A percentile compares a stretch with the other conserved stretches of the same genome.
phyloP scores from a whole-genome alignment of 1,140 invertebrate species.

The Matsumurasca onukii region DNA sequence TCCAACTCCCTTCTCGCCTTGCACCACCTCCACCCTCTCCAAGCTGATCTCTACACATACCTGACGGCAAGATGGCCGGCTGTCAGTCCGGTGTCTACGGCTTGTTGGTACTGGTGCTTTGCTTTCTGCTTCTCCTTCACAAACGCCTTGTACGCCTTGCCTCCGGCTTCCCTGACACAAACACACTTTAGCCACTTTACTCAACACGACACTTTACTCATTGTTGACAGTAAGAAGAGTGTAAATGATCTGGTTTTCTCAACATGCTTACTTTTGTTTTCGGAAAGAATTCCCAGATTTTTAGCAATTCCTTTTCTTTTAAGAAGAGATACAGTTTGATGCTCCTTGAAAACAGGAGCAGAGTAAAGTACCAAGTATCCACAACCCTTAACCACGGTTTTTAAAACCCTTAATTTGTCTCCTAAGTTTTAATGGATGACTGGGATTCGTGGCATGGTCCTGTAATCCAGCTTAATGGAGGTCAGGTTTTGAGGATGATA shows the following conservation, averaged over 20 bases:
- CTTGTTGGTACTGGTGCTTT: constrained; percentile 60
- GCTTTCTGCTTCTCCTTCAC: constrained; percentile 64
- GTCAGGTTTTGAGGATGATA: no score
- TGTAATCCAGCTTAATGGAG: no score
- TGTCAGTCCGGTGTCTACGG: constrained; percentile 57
- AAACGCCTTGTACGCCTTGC: constrained; percentile 54
- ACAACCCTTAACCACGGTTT: no score
- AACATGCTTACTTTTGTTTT: not conserved
- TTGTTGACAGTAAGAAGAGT: not conserved
- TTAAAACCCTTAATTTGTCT: no score
- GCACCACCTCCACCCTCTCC: no score
- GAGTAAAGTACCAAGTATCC: not conserved
- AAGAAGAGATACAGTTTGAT: not conserved
- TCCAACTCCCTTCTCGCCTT: no score
- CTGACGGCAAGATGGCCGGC: constrained; percentile 59
- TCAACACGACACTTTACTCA: no score
- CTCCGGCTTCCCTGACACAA: constrained; percentile 52
- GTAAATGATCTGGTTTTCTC: not conserved
- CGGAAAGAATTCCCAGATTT: not conserved
- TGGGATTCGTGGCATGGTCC: no score
- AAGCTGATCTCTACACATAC: constrained; percentile 44
- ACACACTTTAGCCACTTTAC: not conserved
- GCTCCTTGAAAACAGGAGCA: not conserved
- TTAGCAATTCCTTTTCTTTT: not conserved
- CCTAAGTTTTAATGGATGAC: no score